These are phyloP conservation scores for Tryphoninae sp. DNA, from an alignment of 2,888 invertebrate species.

Conservation along the genomic window DNA sequence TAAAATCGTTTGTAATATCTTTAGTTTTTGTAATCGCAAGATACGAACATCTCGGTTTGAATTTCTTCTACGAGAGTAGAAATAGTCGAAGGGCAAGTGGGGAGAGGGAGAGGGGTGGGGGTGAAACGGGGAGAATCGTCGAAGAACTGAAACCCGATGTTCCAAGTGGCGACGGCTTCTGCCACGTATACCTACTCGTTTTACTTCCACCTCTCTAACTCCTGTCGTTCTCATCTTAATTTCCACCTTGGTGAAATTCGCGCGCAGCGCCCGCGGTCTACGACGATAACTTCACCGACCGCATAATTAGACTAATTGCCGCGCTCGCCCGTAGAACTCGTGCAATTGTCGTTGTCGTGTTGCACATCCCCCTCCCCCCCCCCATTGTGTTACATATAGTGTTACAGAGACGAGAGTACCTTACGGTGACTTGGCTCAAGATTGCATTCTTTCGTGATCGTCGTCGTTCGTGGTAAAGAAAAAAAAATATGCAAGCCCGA, in stretches of 20 bases:
- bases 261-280: constrained; percentile 30
- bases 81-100: neutral
- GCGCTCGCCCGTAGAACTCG: constrained; percentile 47
- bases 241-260: constrained; percentile 56
- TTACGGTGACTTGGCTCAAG: constrained; percentile 32
- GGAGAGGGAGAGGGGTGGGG: neutral
- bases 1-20: neutral
- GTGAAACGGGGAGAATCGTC: constrained; percentile 28
- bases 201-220: constrained; percentile 15
- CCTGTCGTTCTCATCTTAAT: constrained; percentile 50
- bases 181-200: neutral
- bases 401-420: constrained; percentile 40
- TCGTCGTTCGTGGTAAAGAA: constrained; percentile 15
- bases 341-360: constrained; percentile 64
- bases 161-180: neutral
- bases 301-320: constrained; percentile 67
- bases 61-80: neutral
- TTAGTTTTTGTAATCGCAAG: neutral
- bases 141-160: constrained; percentile 9
- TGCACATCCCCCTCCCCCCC: constrained; percentile 15
- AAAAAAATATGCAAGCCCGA: constrained; percentile 33
- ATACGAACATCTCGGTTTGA: neutral
- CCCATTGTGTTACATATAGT: constrained; percentile 35
- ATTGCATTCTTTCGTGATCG: constrained; percentile 39
- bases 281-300: constrained; percentile 63